Conservation (phyloP, 2,113 vertebrate genomes). For the Noctilio leporinus region DNA sequence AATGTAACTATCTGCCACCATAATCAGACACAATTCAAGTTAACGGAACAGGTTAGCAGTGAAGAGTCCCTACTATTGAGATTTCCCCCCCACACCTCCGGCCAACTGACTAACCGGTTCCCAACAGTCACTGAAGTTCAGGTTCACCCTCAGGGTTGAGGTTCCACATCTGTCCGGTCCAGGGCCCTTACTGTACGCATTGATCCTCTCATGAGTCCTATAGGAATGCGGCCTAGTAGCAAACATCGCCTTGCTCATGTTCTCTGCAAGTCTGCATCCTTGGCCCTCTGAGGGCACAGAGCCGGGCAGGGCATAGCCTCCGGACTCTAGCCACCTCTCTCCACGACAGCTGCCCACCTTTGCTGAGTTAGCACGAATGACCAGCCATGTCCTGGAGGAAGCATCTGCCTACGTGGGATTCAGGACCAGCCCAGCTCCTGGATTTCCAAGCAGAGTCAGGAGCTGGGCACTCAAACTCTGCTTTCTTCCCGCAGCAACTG, state of each 20-base stretch:
- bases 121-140: not conserved
- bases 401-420: too few relatives aligned
- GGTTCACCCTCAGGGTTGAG: not conserved
- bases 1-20: not conserved
- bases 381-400: not conserved
- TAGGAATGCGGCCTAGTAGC: accelerated
- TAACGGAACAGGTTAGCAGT: not conserved
- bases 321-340: not conserved
- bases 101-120: not conserved
- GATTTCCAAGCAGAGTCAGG: not conserved
- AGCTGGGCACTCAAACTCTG: not conserved
- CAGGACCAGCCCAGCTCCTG: not conserved
- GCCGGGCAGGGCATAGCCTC: not conserved
- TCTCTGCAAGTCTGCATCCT: not conserved
- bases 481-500: not conserved
- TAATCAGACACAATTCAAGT: not conserved
- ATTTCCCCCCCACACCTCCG: not conserved
- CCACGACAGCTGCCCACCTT: not conserved
- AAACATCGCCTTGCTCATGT: not conserved
- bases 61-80: not conserved
- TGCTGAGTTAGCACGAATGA: not conserved
- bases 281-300: not conserved
- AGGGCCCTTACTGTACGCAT: not conserved
- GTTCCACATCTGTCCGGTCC: not conserved
- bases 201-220: not conserved